Evolutionary conservation across 2,888 invertebrate species (phyloP), one percentile per base, ranked within the genome.

Genomic region (Fragum fragum): DNA sequence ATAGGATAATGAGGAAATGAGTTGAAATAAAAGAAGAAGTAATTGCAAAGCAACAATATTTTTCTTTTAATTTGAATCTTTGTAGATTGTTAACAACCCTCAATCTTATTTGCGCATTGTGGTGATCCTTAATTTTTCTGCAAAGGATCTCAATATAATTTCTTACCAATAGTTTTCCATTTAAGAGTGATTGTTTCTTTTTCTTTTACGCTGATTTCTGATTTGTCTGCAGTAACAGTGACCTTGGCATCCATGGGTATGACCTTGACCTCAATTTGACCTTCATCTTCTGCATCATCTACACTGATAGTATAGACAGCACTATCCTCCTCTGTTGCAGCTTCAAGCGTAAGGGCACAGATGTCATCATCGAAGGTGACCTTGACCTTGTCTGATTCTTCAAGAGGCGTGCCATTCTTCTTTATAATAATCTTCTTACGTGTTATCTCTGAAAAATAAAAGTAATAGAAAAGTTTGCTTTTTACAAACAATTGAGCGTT

Each of bases 131-230:
- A n/a, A n/a, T n/a, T n/a, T n/a, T n/a, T 36, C 32, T 6, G 32
- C 32, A 36, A 36, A 36, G 9, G 3, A 36, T 36, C 3, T 36
- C 9, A 9, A 47, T n/a, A 47, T 9, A 47, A 18, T 14, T 47
- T 47, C 42, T 53, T 23, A 80, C 80, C 80, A 63, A 47, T 36
- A 21, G 76, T 72, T 61, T 55, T 75, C 80, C 80, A 80, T 42
- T 68, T 59, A 11, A 80, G 5, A 2, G 23, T 53, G 28, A 80
- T 28, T 16, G 53, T n/a, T 68, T 80, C 72, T 21, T 63, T 76
- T 57, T 80, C 80, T 6, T 47, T 68, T 21, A 73, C 59, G 18
- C 11, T 32, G 18, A 70, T 47, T 14, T 57, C 29, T n/a, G 59
- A 47, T 32, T 32, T 69, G n/a, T 75, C 76, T n/a, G 39, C 28